Conservation (phyloP, 2,797 vertebrate species). For the Garrulus glandarius region DNA sequence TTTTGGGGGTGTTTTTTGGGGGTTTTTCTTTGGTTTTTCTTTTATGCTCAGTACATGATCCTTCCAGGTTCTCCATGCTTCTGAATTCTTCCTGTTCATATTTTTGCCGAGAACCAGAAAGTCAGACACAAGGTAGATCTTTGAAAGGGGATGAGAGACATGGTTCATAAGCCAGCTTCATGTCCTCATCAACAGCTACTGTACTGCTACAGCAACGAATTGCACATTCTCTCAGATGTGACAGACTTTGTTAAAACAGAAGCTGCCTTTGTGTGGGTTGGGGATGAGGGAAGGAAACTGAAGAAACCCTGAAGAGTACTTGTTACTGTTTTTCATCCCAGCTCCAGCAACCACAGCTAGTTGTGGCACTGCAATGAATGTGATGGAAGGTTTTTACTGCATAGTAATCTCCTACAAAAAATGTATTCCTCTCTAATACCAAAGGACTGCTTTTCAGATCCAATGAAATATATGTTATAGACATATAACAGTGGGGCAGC, state of each 20-base stretch:
- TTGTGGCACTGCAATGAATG: neutral
- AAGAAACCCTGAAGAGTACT: neutral
- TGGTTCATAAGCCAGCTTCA: neutral
- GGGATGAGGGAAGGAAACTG: neutral
- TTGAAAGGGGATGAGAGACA: neutral
- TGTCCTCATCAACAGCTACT: neutral
- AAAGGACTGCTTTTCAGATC: neutral
- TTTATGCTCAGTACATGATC: neutral
- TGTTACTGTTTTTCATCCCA: neutral
- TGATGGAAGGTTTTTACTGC: neutral
- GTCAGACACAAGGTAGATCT: neutral
- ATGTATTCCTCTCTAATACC: neutral
- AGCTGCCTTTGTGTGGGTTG: neutral
- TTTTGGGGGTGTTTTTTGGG: neutral
- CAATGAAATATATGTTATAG: neutral
- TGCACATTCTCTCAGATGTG: neutral
- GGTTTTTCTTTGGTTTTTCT: neutral
- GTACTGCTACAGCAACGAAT: neutral
- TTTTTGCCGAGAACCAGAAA: neutral
- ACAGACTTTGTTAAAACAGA: neutral
- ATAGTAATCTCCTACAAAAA: neutral
- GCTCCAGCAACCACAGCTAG: neutral
- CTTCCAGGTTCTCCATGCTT: neutral
- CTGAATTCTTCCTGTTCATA: neutral
- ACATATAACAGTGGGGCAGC: fast-evolving